Conservation (phyloP, 2,113 vertebrate species). For the Oreochromis aureus region DNA sequence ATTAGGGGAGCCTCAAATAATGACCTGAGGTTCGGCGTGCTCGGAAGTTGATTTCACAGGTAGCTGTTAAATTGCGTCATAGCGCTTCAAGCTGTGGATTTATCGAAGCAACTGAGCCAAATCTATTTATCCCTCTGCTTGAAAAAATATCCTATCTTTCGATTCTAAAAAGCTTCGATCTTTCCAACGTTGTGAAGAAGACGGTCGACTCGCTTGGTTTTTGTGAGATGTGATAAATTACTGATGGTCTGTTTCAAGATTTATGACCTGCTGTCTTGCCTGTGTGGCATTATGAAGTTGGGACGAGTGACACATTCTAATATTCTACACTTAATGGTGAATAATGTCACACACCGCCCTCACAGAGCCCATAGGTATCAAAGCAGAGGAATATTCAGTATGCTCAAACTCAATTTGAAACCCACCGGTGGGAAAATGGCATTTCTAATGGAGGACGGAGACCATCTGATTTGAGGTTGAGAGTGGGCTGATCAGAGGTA, state of each 20-base stretch:
- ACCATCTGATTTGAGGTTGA: conserved; percentile 35
- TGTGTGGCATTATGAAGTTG: conserved; percentile 45
- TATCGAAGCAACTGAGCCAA: not conserved
- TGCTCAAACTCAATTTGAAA: conserved; percentile 68
- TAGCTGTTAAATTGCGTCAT: conserved; percentile 40
- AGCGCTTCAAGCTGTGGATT: not conserved
- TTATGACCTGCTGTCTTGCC: conserved; percentile 38
- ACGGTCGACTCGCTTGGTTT: not conserved
- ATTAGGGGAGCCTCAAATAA: not conserved
- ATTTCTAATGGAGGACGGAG: conserved; percentile 52
- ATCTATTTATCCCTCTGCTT: not conserved
- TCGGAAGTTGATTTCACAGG: conserved; percentile 51
- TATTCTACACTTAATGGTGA: conserved; percentile 68
- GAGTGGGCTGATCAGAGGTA: conserved; percentile 3
- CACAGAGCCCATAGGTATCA: conserved; percentile 49
- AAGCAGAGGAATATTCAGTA: conserved; percentile 62
- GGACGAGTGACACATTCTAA: conserved; percentile 64
- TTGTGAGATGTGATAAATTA: conserved; percentile 45
- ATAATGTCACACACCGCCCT: conserved; percentile 57
- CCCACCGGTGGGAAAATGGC: conserved; percentile 56
- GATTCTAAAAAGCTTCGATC: not conserved
- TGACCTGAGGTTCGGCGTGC: not conserved
- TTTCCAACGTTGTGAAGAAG: conserved; percentile 19
- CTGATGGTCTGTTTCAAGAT: conserved; percentile 35
- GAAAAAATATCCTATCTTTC: not conserved